A percentile compares a stretch with the other conserved stretches of the same genome.
These are phyloP conservation scores for Pygoscelis adeliae DNA, from an alignment of 2,113 vertebrate genomes.

Conservation along the genomic window DNA sequence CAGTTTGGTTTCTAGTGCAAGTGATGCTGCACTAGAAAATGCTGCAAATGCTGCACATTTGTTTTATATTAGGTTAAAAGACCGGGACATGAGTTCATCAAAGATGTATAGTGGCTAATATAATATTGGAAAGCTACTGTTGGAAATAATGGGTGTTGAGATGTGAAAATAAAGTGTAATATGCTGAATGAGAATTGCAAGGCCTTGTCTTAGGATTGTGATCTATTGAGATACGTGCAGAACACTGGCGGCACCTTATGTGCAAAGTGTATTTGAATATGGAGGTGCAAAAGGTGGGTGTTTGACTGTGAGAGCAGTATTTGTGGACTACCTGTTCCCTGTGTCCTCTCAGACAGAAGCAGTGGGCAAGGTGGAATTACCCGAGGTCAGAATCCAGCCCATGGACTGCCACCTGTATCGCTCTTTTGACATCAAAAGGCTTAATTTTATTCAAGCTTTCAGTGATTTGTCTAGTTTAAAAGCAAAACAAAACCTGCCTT, in stretches of 20 bases:
- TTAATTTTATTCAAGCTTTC: neutral
- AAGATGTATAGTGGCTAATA: neutral
- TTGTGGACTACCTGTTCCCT: neutral
- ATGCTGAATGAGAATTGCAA: neutral
- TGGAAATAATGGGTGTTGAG: neutral
- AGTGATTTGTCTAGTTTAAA: neutral
- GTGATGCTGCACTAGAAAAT: neutral
- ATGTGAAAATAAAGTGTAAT: neutral
- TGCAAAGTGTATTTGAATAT: neutral
- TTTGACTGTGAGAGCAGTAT: neutral
- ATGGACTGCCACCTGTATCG: neutral
- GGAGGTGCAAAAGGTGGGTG: neutral
- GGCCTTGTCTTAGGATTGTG: neutral
- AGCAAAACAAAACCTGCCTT: neutral
- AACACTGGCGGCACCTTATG: neutral
- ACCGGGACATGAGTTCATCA: too few relatives aligned
- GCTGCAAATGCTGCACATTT: too few relatives aligned
- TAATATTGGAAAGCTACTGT: neutral
- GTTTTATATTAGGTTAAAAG: neutral
- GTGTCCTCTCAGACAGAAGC: neutral
- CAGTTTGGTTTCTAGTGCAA: neutral
- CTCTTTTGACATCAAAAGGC: neutral
- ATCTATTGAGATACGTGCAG: neutral
- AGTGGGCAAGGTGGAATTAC: neutral
- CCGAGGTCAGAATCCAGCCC: neutral